Evolutionary conservation across 2,888 invertebrate genomes (phyloP).

Genomic region (Hypomecis punctinalis): DNA sequence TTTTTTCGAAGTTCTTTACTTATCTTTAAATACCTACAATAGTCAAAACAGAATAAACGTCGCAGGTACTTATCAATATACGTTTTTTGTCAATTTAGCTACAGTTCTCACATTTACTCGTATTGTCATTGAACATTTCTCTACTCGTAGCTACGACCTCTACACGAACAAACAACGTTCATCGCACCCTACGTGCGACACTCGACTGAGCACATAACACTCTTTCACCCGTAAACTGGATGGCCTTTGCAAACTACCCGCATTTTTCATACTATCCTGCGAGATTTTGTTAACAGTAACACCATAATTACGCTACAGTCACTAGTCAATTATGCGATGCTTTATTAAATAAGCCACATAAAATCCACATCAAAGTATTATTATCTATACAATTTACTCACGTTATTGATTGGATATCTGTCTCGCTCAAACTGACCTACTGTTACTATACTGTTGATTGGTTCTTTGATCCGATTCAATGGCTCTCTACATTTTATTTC

Average conservation of each 20-base stretch:
- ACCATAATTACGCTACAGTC: background rate
- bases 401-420: conserved; percentile 40
- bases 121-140: too few relatives aligned
- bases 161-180: conserved; percentile 36
- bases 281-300: background rate
- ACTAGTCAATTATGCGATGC: conserved; percentile 11
- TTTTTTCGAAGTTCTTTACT: too few relatives aligned
- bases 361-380: conserved; percentile 32
- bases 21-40: too few relatives aligned
- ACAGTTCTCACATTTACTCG: too few relatives aligned
- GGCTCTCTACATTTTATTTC: conserved; percentile 47
- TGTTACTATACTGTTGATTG: conserved; percentile 43
- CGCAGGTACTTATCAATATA: too few relatives aligned
- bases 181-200: conserved; percentile 48
- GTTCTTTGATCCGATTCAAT: conserved; percentile 50
- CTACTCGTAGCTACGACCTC: background rate
- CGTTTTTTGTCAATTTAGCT: too few relatives aligned
- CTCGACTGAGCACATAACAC: conserved; percentile 56
- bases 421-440: conserved; percentile 43
- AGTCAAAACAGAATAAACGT: too few relatives aligned
- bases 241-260: conserved; percentile 61
- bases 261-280: conserved; percentile 37
- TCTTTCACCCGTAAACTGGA: conserved; percentile 54
- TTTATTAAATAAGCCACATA: conserved; percentile 19
- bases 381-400: conserved; percentile 36